A percentile compares a stretch with the other conserved stretches of the same genome.
Evolutionary conservation across 1,140 invertebrate species (phyloP).

Genomic region (Lepidostoma basale): DNA sequence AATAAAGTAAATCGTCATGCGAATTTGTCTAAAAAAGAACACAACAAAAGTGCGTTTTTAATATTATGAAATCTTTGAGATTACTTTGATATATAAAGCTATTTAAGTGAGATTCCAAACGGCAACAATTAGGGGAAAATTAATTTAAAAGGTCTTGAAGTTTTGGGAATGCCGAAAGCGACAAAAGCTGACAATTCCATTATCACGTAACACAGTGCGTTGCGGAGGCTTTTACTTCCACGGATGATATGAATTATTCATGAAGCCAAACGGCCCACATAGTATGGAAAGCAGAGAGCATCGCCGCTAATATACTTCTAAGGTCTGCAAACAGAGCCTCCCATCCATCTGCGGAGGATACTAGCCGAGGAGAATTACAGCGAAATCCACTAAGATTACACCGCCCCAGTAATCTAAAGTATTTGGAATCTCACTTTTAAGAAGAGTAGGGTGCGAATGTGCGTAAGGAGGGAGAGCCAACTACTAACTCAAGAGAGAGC

Average conservation of each 20-base stretch:
- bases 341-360: conserved; percentile 6
- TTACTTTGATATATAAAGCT: too few relatives aligned
- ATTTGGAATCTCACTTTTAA: background rate
- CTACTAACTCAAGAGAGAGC: background rate
- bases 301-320: conserved; percentile 18
- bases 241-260: conserved; percentile 42
- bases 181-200: conserved; percentile 30
- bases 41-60: too few relatives aligned
- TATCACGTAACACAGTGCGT: conserved; percentile 22
- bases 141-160: background rate
- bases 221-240: conserved; percentile 25
- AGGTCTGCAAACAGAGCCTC: conserved; percentile 17
- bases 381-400: conserved; percentile 38
- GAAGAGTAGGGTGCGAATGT: background rate
- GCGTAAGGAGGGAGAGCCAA: background rate
- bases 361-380: conserved; percentile 23
- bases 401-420: conserved; percentile 15
- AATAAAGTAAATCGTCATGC: too few relatives aligned
- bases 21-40: too few relatives aligned
- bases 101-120: background rate
- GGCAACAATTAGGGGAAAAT: background rate
- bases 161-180: conserved; percentile 18
- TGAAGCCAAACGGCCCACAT: conserved; percentile 26
- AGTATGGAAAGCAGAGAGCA: conserved; percentile 34
- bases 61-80: too few relatives aligned